A percentile compares a stretch with the other conserved stretches of the same genome.
Evolutionary conservation across 2,113 vertebrate species (phyloP).

Genomic region (Donacobius atricapilla): DNA sequence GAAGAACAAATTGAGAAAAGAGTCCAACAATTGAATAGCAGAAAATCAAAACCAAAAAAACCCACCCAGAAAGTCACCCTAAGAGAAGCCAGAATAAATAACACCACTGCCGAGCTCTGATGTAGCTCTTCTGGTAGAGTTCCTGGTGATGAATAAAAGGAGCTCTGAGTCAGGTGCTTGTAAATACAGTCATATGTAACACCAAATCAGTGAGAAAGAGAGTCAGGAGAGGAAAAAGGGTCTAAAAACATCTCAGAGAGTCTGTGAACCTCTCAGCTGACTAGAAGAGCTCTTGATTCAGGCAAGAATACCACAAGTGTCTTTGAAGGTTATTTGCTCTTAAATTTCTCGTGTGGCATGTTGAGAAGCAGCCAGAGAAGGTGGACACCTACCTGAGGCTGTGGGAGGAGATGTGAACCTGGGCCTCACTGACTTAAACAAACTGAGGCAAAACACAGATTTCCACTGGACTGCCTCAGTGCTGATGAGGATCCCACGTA

Average conservation of each 20-base stretch:
- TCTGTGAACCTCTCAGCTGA: not conserved
- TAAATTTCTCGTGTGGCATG: not conserved
- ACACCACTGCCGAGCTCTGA: not conserved
- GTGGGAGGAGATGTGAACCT: not conserved
- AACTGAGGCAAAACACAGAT: not conserved
- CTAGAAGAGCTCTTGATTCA: not conserved
- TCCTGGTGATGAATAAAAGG: slow-evolving; percentile 30
- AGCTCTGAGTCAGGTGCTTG: slow-evolving; percentile 36
- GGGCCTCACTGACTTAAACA: not conserved
- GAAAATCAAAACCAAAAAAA: not conserved
- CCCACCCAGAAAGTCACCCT: not conserved
- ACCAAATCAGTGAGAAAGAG: not conserved
- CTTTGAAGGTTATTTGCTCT: not conserved
- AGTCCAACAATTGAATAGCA: slow-evolving; percentile 17
- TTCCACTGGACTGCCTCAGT: not conserved
- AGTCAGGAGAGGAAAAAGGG: not conserved
- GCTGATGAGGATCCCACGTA: too few relatives aligned
- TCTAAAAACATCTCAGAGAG: not conserved
- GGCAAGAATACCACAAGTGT: not conserved
- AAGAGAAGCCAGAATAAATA: slow-evolving; percentile 40
- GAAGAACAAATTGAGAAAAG: slow-evolving; percentile 41
- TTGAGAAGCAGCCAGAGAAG: not conserved
- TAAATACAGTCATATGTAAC: not conserved
- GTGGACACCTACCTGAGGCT: not conserved
- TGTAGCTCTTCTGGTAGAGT: slow-evolving; percentile 34